A percentile compares a stretch with the other conserved stretches of the same genome.
Evolutionary conservation across 1,140 invertebrate genomes (phyloP).

Genomic region (Drosophila rufa): DNA sequence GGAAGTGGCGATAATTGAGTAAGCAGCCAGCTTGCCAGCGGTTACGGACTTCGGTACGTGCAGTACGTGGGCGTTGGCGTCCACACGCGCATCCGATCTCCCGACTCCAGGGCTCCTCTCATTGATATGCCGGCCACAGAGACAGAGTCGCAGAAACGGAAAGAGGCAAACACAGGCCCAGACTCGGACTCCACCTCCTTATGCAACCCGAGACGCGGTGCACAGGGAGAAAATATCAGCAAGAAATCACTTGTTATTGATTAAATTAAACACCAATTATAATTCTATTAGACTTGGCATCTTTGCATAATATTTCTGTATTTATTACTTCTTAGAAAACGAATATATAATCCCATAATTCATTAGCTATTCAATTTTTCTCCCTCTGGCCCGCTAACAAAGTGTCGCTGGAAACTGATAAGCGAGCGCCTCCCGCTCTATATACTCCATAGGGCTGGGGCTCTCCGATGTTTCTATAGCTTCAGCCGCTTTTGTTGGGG

Average conservation of each 20-base stretch:
- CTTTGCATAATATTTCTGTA: too few relatives aligned
- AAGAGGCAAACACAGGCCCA: slow-evolving; percentile 13
- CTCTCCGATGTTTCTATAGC: not conserved
- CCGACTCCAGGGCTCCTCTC: slow-evolving; percentile 40
- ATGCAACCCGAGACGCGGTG: slow-evolving; percentile 41
- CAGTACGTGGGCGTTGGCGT: slow-evolving; percentile 51
- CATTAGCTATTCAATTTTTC: not conserved
- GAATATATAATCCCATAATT: too few relatives aligned
- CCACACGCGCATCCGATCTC: slow-evolving; percentile 47
- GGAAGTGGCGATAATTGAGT: slow-evolving; percentile 76
- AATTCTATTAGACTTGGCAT: too few relatives aligned
- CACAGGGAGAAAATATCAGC: slow-evolving; percentile 4
- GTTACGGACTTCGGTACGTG: slow-evolving; percentile 29
- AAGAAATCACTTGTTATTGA: too few relatives aligned
- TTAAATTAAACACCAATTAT: too few relatives aligned
- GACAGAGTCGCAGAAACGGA: slow-evolving; percentile 17
- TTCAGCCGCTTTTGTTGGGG: slow-evolving; percentile 16
- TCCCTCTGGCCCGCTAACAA: not conserved
- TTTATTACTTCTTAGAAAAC: too few relatives aligned
- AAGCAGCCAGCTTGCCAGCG: slow-evolving; percentile 31
- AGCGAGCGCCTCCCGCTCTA: slow-evolving; percentile 23
- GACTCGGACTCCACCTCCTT: slow-evolving; percentile 32
- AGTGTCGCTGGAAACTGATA: slow-evolving; percentile 33
- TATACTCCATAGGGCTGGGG: slow-evolving; percentile 16
- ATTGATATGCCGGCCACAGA: slow-evolving; percentile 71